Evolutionary conservation across 35 echinoderm and acorn worm genomes (phyloP), one percentile per base, ranked within the genome.

Genomic region (Apostichopus parvimensis): DNA sequence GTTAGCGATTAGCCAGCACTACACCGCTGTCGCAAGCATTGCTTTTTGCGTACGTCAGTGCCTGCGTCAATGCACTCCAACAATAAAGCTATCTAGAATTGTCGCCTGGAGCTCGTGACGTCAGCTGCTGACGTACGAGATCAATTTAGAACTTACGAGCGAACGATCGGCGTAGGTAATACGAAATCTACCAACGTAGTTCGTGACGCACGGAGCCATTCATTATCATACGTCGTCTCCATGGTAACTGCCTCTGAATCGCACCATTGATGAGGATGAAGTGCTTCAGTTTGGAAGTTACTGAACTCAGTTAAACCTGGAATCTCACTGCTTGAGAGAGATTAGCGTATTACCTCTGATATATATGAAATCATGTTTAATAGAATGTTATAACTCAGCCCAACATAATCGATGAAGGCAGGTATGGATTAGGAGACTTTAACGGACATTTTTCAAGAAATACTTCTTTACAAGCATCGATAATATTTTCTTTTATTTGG

Each of bases 91-190:
- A 87, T 65, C 25, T 24, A 71, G 64, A 87, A 58, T 57, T 62
- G 85, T 87, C 85, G 85, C 85, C 85, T 87, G 64, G 85, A 87
- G 85, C 64, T 66, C 25, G 57, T 71, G 57, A 87, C 85, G 85
- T 87, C 85, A 87, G 22, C 14, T 62, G 18, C 85, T 87, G 85
- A 87, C 85, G 85, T 87, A 13, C 54, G 85, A 22, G 22, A 55
- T 87, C n/a, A 87, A 87, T 68, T 87, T 87, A 87, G 85, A 87
- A 87, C 18, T 87, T 71, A 87, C 34, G 57, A 87, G 64, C 85
- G 85, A 87, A 57, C 79, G 79, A 82, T 55, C 79, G 54, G 53
- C 79, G 79, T 82, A 82, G 55, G 79, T 82, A 82, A 82, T 82
- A 82, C 79, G 79, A 82, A 82, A 82, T 82, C 79, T 8, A 82